Evolutionary conservation across 2,113 vertebrate genomes (phyloP), one percentile per base, ranked within the genome.

Genomic region (Prinia subflava): DNA sequence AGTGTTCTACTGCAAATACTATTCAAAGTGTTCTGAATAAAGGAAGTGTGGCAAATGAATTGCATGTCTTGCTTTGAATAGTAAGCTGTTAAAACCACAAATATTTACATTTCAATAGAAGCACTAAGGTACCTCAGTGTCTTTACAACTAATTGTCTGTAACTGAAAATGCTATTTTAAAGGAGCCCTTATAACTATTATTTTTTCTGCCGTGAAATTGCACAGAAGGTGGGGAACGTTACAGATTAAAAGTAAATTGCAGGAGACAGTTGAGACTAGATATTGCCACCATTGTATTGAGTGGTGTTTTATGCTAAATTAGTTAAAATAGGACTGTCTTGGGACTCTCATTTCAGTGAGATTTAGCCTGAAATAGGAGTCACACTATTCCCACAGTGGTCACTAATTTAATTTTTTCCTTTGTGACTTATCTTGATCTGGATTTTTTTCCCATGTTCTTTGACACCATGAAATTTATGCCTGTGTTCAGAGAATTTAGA

Each of bases 1-100:
- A 95, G 33, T 49, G 80, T 93, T 95, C 73, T 87, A 25, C 67
- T 73, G 57, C 47, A 84, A 84, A 33, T 63, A 39, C 65, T 85
- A 92, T 95, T 97, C 79, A 56, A 85, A 96, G 19, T 33, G 83
- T 94, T 93, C 79, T 94, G 50, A 89, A 83, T 90, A 91, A 27
- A 92, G 21, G 39, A 93, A 79, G 28, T 64, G 41, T 81, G 70
- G 68, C 65, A 47, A 84, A 96, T 92, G 10, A 85, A 88, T 89
- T 87, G n/a, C 19, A 90, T 83, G 27, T 94, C 93, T 95, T 90
- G 52, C 62, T 94, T 83, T 95, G 89, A 96, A 92, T 91, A 95
- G 79, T 65, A 86, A 90, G 55, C 41, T 85, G 47, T 91, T 95
- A 92, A 91, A 94, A 31, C 70, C 11, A 44, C 73, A 87, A 68